Conservation (phyloP, 2,888 invertebrate species). For the Agonum fuliginosum region DNA sequence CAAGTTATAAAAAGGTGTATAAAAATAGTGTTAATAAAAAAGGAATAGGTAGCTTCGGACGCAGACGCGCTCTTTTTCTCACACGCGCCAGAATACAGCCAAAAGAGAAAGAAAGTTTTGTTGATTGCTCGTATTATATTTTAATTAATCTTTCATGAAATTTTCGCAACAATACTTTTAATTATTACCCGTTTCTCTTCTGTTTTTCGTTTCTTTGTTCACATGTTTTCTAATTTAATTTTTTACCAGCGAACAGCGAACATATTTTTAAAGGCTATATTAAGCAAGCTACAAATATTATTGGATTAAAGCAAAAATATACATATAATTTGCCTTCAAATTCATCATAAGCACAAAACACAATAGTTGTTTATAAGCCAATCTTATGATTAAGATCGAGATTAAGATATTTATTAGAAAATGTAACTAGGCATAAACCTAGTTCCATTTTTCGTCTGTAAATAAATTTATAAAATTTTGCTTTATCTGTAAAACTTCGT, state of each 20-base stretch:
- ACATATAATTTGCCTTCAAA: background rate
- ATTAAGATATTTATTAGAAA: too few species aligned
- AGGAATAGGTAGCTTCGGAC: slow-evolving; percentile 43
- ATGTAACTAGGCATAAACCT: too few species aligned
- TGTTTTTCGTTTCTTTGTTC: background rate
- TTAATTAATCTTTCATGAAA: slow-evolving; percentile 8
- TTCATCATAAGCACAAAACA: too few species aligned
- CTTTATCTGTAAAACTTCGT: too few species aligned
- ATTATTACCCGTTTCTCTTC: slow-evolving; percentile 6
- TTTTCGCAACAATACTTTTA: slow-evolving; percentile 11
- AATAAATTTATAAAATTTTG: too few species aligned
- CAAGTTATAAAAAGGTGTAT: slow-evolving; percentile 59
- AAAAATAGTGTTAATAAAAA: slow-evolving; percentile 60
- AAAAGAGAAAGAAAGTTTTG: background rate
- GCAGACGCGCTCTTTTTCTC: background rate
- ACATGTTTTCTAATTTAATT: background rate
- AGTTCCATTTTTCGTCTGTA: too few species aligned
- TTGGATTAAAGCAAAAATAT: too few species aligned
- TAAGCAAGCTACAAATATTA: too few species aligned
- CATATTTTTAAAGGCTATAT: too few species aligned
- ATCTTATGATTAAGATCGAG: too few species aligned
- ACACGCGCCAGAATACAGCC: background rate
- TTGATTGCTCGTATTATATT: slow-evolving; percentile 33
- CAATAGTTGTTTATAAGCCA: too few species aligned
- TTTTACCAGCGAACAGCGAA: too few species aligned